Conservation (phyloP, 1,140 invertebrate species). For the Temnothorax curvispinosus region DNA sequence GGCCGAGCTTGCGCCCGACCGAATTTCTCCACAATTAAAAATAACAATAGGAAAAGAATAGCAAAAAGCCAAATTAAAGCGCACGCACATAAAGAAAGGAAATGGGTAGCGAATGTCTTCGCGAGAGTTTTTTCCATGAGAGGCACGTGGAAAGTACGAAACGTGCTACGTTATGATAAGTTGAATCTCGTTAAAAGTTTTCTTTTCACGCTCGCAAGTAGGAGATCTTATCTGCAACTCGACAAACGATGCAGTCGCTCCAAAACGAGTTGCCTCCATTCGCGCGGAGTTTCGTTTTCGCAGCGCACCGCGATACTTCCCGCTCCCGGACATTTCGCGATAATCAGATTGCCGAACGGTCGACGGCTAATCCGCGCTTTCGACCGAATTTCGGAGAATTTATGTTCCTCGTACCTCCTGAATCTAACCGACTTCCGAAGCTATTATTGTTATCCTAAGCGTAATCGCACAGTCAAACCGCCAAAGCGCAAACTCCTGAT, state of each 20-base stretch:
- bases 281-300: conserved; percentile 5
- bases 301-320: conserved; percentile 29
- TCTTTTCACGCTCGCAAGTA: conserved; percentile 38
- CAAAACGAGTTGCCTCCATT: conserved; percentile 27
- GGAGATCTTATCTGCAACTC: conserved; percentile 46
- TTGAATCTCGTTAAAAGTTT: conserved; percentile 65
- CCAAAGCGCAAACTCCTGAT: conserved; percentile 65
- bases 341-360: conserved; percentile 41
- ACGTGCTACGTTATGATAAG: conserved; percentile 50
- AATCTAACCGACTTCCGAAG: conserved; percentile 56
- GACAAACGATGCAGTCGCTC: conserved; percentile 21
- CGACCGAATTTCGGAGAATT: conserved; percentile 6
- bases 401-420: conserved; percentile 38
- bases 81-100: background rate
- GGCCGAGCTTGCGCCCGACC: background rate
- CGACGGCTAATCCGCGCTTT: conserved; percentile 30
- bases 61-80: background rate
- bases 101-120: background rate
- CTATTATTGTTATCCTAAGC: conserved; percentile 57
- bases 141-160: conserved; percentile 46
- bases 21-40: conserved; percentile 15
- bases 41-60: background rate
- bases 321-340: conserved; percentile 14
- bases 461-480: conserved; percentile 66
- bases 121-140: background rate